A percentile compares a stretch with the other conserved stretches of the same genome.
Evolutionary conservation across 1,140 invertebrate species (phyloP).

Genomic region (Pararge aegeria): DNA sequence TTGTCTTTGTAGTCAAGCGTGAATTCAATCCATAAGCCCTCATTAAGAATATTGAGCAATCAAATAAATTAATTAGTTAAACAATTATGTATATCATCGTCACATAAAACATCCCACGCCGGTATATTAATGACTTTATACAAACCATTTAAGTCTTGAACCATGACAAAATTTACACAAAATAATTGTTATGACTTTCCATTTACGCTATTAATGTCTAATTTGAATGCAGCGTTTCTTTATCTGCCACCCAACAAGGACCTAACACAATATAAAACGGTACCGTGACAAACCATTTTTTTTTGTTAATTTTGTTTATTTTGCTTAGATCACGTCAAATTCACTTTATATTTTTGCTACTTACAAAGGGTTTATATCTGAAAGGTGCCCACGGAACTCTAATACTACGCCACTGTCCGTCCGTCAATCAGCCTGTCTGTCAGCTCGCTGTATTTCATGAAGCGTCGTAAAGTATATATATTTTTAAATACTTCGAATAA

Average conservation of each 20-base stretch:
- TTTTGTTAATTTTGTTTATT: too few species aligned
- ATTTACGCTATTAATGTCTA: slow-evolving; percentile 4
- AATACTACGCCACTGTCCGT: too few species aligned
- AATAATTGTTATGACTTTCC: slow-evolving; percentile 5
- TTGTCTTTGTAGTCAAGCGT: too few species aligned
- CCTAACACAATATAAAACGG: slow-evolving; percentile 19
- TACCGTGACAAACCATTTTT: slow-evolving; percentile 7
- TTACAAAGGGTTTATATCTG: too few species aligned
- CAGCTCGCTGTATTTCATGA: too few species aligned
- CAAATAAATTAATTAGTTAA: background rate
- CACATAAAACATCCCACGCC: background rate
- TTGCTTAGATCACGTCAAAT: too few species aligned
- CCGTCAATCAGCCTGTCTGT: too few species aligned
- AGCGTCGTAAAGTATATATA: too few species aligned
- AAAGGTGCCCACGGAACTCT: too few species aligned
- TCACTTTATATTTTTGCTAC: too few species aligned
- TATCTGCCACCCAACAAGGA: slow-evolving; percentile 15
- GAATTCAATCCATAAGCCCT: too few species aligned
- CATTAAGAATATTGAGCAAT: background rate
- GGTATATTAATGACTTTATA: slow-evolving; percentile 7
- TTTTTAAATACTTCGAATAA: too few species aligned
- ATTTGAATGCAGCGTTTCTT: slow-evolving; percentile 4
- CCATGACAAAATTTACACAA: slow-evolving; percentile 1
- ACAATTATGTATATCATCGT: background rate
- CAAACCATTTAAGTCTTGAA: background rate